Evolutionary conservation across 2,113 vertebrate species (phyloP), one percentile per base, ranked within the genome.

Genomic region (Chunga burmeisteri): DNA sequence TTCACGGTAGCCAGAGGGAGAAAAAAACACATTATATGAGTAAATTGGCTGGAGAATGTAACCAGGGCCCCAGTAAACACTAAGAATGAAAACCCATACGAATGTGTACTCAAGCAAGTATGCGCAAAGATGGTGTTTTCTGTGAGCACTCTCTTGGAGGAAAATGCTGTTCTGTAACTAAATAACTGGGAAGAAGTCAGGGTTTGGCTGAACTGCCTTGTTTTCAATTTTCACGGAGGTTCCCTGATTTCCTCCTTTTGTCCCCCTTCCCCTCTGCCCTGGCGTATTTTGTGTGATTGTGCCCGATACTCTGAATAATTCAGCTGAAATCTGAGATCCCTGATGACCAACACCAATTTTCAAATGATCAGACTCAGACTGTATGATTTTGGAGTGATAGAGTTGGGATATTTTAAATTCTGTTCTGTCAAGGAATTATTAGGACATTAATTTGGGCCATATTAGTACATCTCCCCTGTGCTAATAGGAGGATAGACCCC

Each of bases 1-100:
- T 94, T 96, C 91, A 86, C 3, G 0, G 81, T 95, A 96, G 95
- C 94, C 93, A 87, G 89, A 90, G 90, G 94, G 89, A 95, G 74
- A 70, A 93, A 94, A 96, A 68, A 18, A 22, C 82, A 89, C 79
- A 95, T 97, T 97, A 95, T 91, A 67, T 77, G 93, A 96, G 94
- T 96, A 97, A 97, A 95, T 96, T 96, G 96, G 88, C 94, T 96
- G 95, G 94, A 96, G 97, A 96, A 96, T 92, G 87, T 96, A 97
- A 93, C 91, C 87, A 95, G 85, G 82, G 91, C 89, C 94, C 87
- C 71, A 88, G 89, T 91, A 97, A 97, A 95, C 87, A 82, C 84
- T 80, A 53, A 85, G 93, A 94, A 95, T 95, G 93, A 96, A 96
- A 96, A 93, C 77, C 81, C 89, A n/a, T 77, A 90, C 0, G 7